Conservation (phyloP, 1,140 invertebrate genomes). For the Whitmania pigra region DNA sequence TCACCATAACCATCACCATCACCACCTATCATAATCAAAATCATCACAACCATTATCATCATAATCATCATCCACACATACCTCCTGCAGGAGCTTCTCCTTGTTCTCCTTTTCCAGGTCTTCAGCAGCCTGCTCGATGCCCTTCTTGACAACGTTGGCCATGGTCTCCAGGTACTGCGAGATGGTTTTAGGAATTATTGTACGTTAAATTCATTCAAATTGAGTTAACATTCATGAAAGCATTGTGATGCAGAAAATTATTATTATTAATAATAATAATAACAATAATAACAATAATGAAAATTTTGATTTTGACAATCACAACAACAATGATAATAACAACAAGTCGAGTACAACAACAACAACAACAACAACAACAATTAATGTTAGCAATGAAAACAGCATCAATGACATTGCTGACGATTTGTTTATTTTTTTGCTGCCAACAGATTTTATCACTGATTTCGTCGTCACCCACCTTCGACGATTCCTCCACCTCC, state of each 20-base stretch:
- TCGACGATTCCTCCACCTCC: conserved; percentile 80
- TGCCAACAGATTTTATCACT: no score
- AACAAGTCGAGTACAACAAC: no score
- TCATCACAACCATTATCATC: not conserved
- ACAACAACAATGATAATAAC: not conserved
- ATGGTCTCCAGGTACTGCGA: conserved; percentile 72
- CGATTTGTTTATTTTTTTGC: no score
- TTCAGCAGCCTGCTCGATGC: conserved; percentile 78
- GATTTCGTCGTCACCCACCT: conserved; percentile 32
- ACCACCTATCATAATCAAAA: no score
- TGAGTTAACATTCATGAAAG: no score
- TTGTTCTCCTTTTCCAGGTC: conserved; percentile 78
- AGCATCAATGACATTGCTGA: not conserved
- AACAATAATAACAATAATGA: conserved; percentile 1
- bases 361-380: no score
- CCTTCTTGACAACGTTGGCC: conserved; percentile 83
- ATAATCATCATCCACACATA: conserved; percentile 28
- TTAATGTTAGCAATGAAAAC: not conserved
- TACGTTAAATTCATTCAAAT: no score
- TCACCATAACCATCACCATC: no score
- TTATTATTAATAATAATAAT: not conserved
- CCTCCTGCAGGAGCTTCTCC: conserved; percentile 76
- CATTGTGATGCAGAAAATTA: no score
- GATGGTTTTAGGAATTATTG: not conserved
- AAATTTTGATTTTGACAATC: no score